phyloP scores from a whole-genome alignment of 2,113 vertebrate genomes.

The Cichladusa arquata region DNA sequence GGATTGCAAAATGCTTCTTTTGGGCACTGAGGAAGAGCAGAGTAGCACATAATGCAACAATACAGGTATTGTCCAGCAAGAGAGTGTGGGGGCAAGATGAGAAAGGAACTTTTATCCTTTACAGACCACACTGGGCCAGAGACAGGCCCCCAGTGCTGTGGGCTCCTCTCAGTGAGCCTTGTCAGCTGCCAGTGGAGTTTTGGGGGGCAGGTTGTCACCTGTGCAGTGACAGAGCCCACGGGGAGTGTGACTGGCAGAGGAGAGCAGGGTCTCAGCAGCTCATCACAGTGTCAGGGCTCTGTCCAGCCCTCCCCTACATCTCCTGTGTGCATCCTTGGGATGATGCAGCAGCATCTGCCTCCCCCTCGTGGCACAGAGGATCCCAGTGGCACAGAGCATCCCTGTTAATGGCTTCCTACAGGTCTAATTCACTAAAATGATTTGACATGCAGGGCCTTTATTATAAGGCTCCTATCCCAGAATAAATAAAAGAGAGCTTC shows the following conservation, averaged over 20 bases:
- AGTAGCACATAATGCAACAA: fast-evolving
- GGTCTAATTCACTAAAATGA: not conserved
- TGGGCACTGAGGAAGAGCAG: not conserved
- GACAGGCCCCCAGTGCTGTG: not conserved
- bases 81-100: fast-evolving
- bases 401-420: not conserved
- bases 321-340: fast-evolving
- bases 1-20: not conserved
- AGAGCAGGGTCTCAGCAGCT: not conserved
- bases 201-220: not conserved
- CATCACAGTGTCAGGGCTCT: not conserved
- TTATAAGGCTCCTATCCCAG: not conserved
- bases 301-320: not conserved
- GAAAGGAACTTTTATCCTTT: not conserved
- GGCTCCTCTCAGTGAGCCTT: not conserved
- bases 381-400: not conserved
- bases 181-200: not conserved
- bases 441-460: not conserved
- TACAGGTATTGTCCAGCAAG: too few species aligned
- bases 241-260: not conserved
- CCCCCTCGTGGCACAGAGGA: slow-evolving; percentile 18
- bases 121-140: not conserved
- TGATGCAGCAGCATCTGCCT: not conserved
- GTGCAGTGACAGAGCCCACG: not conserved
- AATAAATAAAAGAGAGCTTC: not conserved